These are phyloP conservation scores for Lasioglossum villosulum DNA, from an alignment of 2,888 invertebrate species.

Conservation along the genomic window DNA sequence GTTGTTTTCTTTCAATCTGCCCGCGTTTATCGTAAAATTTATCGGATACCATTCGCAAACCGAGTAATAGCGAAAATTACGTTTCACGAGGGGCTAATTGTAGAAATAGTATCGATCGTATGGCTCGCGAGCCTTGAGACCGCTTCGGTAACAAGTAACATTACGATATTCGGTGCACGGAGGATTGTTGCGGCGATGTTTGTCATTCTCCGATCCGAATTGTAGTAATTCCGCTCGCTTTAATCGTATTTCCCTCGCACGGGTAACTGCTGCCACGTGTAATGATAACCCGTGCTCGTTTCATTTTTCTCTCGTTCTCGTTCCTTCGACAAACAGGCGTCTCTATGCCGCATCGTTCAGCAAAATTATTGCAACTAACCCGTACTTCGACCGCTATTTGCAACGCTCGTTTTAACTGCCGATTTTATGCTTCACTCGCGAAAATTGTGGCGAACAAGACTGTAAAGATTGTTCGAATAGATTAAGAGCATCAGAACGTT, in stretches of 20 bases:
- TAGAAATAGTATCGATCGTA: background rate
- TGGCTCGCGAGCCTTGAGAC: background rate
- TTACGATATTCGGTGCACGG: slow-evolving; percentile 8
- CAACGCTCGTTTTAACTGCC: background rate
- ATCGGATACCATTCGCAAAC: background rate
- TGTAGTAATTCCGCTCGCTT: background rate
- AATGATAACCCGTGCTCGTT: background rate
- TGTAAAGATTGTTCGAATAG: background rate
- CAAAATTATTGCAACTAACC: background rate
- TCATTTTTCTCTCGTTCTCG: background rate
- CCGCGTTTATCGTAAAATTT: background rate
- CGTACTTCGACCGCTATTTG: background rate
- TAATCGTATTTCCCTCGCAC: background rate
- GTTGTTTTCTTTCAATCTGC: background rate
- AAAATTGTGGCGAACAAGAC: too few relatives aligned
- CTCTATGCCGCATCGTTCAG: background rate
- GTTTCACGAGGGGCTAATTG: background rate
- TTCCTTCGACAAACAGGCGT: background rate
- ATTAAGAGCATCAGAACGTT: background rate
- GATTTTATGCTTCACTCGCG: too few relatives aligned
- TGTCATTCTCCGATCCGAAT: background rate
- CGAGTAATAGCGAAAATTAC: background rate
- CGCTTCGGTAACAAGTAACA: background rate
- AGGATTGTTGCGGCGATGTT: background rate
- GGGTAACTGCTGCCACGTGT: too few relatives aligned